A percentile compares a stretch with the other conserved stretches of the same genome.
phyloP scores from a whole-genome alignment of 2,113 vertebrate genomes.

The Rhipidura dahli region DNA sequence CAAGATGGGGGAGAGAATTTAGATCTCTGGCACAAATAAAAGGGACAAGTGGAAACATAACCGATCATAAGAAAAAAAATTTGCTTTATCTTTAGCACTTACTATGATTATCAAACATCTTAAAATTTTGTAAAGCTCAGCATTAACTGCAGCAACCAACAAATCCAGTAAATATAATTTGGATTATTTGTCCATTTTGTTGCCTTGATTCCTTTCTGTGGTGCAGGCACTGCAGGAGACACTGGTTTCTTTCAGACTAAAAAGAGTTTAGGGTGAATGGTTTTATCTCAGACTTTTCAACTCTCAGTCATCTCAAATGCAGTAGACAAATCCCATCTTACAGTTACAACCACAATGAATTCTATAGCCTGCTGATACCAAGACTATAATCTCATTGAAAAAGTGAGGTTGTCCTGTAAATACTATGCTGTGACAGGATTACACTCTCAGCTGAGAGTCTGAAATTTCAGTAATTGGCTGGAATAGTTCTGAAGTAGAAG shows the following conservation, averaged over 20 bases:
- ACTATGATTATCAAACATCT: neutral
- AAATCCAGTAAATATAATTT: neutral
- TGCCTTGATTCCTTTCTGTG: neutral
- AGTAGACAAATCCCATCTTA: neutral
- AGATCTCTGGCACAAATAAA: neutral
- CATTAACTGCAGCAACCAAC: neutral
- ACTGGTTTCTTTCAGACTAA: neutral
- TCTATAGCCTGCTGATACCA: neutral
- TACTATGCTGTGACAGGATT: neutral
- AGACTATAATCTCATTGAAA: neutral
- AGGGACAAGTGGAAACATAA: neutral
- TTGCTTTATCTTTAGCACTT: neutral
- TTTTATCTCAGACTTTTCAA: neutral
- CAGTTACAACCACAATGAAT: neutral
- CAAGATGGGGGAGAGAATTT: neutral
- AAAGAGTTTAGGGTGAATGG: neutral
- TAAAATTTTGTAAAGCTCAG: neutral
- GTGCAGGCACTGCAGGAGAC: neutral
- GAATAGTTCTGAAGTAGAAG: neutral
- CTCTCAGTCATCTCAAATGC: neutral
- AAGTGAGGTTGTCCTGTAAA: neutral
- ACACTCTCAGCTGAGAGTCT: neutral
- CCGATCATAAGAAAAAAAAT: neutral
- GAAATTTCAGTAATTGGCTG: neutral
- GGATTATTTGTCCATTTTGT: neutral